Percentiles rank a stretch among this genome's conserved stretches.
phyloP scores from a whole-genome alignment of 2,113 vertebrate species.

The Promerops cafer region DNA sequence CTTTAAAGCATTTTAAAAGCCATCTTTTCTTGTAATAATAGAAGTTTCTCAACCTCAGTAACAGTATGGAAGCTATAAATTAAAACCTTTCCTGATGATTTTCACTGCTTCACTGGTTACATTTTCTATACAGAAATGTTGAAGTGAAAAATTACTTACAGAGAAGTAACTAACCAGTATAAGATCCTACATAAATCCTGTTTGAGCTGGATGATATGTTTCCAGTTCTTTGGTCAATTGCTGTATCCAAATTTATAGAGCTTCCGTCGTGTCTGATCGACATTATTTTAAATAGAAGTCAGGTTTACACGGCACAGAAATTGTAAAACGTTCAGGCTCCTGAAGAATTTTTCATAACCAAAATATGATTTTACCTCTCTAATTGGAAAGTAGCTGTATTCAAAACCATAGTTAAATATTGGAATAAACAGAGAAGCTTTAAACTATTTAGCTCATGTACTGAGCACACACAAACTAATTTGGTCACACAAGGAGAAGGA shows the following conservation, averaged over 20 bases:
- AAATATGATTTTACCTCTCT: neutral
- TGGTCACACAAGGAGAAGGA: neutral
- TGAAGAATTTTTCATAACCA: neutral
- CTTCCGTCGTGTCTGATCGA: neutral
- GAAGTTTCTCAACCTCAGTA: neutral
- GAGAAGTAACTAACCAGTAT: neutral
- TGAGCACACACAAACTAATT: neutral
- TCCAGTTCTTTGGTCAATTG: neutral
- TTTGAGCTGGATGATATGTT: neutral
- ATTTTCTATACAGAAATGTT: neutral
- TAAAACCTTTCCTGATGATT: neutral
- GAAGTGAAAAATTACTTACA: neutral
- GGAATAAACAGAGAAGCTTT: neutral
- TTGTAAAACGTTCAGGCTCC: neutral
- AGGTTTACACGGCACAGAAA: neutral
- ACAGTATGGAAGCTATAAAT: neutral
- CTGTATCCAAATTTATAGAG: neutral
- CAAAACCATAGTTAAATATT: neutral
- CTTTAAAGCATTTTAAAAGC: neutral
- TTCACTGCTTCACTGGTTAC: neutral
- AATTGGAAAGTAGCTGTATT: neutral
- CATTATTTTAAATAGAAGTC: neutral
- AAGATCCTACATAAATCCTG: conserved; percentile 18
- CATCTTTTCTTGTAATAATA: neutral
- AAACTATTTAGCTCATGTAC: neutral